These are phyloP conservation scores for Phyllotis vaccarum DNA, from an alignment of 2,797 vertebrate genomes.

Conservation along the genomic window DNA sequence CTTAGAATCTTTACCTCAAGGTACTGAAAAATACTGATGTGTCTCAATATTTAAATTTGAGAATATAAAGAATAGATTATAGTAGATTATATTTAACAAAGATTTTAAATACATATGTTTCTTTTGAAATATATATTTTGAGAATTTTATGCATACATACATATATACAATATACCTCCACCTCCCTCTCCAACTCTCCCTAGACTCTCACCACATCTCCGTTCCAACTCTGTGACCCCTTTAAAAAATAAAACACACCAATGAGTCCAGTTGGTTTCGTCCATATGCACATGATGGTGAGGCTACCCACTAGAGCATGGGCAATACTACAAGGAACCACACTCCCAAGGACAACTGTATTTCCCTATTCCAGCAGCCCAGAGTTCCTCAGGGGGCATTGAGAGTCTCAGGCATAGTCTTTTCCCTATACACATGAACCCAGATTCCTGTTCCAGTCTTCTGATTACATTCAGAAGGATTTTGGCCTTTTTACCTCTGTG, in stretches of 20 bases:
- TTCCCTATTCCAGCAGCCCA: background rate
- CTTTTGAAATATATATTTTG: background rate
- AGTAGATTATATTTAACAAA: conserved; percentile 22
- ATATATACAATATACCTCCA: background rate
- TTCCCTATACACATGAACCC: background rate
- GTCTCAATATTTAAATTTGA: background rate
- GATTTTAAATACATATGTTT: background rate
- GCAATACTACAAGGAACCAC: background rate
- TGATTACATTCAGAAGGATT: background rate
- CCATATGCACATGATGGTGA: background rate
- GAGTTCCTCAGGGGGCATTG: background rate
- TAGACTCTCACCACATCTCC: background rate
- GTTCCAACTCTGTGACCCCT: background rate
- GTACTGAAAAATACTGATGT: conserved; percentile 6
- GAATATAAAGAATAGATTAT: conserved; percentile 24
- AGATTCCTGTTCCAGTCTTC: background rate
- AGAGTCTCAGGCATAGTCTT: background rate
- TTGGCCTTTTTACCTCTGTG: background rate
- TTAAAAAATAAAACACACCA: background rate
- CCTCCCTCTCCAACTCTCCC: background rate
- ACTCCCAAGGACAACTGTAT: background rate
- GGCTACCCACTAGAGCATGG: background rate
- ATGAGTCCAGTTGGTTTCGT: background rate
- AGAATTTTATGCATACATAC: background rate
- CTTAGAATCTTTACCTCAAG: background rate